Percentiles rank a stretch among this genome's conserved stretches.
These are phyloP conservation scores for Peromyscus polionotus DNA, from an alignment of 2,113 vertebrate genomes.

Conservation along the genomic window DNA sequence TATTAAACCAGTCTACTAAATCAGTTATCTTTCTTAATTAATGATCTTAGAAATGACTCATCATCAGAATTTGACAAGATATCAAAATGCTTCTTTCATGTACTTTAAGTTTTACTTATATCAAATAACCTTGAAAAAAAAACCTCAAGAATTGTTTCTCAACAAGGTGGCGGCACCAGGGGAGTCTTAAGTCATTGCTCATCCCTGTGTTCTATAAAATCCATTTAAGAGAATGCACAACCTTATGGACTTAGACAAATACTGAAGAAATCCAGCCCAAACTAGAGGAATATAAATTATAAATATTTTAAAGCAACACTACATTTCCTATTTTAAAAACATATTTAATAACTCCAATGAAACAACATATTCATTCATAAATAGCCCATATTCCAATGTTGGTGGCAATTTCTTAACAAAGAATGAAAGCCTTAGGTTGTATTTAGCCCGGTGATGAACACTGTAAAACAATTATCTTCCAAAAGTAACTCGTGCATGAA, in stretches of 20 bases:
- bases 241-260: not conserved
- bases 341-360: conserved; percentile 44
- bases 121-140: not conserved
- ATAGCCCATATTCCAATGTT: not conserved
- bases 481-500: conserved; percentile 34
- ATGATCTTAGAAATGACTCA: conserved; percentile 30
- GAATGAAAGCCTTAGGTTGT: not conserved
- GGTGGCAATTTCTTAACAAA: conserved; percentile 18
- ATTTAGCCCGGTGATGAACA: not conserved
- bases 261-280: not conserved
- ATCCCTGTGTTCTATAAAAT: not conserved
- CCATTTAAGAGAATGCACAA: not conserved
- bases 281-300: conserved; percentile 5
- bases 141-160: conserved; percentile 35
- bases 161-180: not conserved
- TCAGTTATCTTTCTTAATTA: not conserved
- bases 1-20: not conserved
- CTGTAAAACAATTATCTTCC: conserved; percentile 45
- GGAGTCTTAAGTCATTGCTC: not conserved
- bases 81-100: conserved; percentile 3
- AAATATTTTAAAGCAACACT: conserved; percentile 12
- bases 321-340: conserved; percentile 25
- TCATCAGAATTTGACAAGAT: not conserved
- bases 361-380: conserved; percentile 43
- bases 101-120: conserved; percentile 30